Evolutionary conservation across 2,797 vertebrate genomes (phyloP).

Genomic region (Falco concolor): DNA sequence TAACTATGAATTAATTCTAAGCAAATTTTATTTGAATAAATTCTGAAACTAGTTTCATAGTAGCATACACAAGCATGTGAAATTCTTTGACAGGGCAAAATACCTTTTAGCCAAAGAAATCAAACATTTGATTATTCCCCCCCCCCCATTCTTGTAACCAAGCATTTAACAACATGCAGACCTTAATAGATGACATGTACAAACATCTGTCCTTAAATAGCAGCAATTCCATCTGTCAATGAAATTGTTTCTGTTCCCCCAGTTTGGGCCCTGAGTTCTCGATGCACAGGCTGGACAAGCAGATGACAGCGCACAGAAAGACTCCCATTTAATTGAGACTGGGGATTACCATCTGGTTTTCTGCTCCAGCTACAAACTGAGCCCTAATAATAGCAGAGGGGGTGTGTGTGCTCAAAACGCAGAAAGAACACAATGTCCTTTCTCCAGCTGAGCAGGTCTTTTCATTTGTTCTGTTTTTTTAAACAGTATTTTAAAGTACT

Average conservation of each 20-base stretch:
- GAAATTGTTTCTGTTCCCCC: not conserved
- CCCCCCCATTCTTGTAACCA: not conserved
- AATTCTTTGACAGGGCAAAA: not conserved
- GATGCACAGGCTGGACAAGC: accelerated
- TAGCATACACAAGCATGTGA: not conserved
- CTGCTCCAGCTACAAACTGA: not conserved
- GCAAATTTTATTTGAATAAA: not conserved
- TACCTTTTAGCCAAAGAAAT: not conserved
- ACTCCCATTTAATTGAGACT: not conserved
- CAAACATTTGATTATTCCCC: accelerated
- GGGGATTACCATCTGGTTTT: conserved; percentile 1
- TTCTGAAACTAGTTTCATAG: not conserved
- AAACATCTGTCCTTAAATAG: not conserved
- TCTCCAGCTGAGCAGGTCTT: not conserved
- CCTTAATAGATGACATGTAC: not conserved
- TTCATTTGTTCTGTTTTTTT: not conserved
- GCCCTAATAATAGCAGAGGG: not conserved
- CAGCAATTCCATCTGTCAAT: not conserved
- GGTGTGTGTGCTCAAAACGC: not conserved
- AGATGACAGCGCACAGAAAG: not conserved
- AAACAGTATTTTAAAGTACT: not conserved
- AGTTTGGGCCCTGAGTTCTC: not conserved
- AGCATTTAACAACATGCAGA: not conserved
- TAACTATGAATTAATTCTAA: not conserved
- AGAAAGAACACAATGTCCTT: not conserved